phyloP scores from a whole-genome alignment of 2,113 vertebrate genomes.

The Colaptes auratus region DNA sequence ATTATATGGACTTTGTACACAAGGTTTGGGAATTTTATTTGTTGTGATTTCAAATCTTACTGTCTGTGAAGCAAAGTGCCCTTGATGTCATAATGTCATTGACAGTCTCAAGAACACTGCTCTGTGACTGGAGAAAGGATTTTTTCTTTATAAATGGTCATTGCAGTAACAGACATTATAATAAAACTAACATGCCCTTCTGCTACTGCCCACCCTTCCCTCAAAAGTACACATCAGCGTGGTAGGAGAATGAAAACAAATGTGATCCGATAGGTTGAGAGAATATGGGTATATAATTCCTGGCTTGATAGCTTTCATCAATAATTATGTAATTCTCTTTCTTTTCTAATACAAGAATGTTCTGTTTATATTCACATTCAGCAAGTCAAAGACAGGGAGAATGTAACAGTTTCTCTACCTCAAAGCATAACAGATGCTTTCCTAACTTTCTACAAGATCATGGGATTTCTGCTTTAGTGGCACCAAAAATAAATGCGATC shows the following conservation, averaged over 20 bases:
- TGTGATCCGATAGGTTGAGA: neutral
- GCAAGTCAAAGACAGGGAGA: neutral
- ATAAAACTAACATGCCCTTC: neutral
- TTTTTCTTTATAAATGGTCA: neutral
- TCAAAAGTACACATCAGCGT: neutral
- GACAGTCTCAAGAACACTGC: neutral
- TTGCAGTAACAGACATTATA: neutral
- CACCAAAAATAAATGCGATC: slow-evolving; percentile 20
- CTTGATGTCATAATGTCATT: neutral
- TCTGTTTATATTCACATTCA: neutral
- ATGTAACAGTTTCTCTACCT: neutral
- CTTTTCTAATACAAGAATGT: neutral
- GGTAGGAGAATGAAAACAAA: neutral
- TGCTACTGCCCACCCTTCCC: slow-evolving; percentile 9
- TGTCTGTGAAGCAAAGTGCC: neutral
- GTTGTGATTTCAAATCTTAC: neutral
- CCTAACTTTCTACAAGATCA: neutral
- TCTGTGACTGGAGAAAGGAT: neutral
- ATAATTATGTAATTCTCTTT: neutral
- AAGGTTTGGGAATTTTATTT: neutral
- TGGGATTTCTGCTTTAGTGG: neutral
- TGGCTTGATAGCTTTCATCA: neutral
- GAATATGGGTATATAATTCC: neutral
- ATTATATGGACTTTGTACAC: neutral
- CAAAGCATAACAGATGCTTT: neutral